These are phyloP conservation scores for Tachuris rubrigastra DNA, from an alignment of 2,113 vertebrate genomes.

Conservation along the genomic window DNA sequence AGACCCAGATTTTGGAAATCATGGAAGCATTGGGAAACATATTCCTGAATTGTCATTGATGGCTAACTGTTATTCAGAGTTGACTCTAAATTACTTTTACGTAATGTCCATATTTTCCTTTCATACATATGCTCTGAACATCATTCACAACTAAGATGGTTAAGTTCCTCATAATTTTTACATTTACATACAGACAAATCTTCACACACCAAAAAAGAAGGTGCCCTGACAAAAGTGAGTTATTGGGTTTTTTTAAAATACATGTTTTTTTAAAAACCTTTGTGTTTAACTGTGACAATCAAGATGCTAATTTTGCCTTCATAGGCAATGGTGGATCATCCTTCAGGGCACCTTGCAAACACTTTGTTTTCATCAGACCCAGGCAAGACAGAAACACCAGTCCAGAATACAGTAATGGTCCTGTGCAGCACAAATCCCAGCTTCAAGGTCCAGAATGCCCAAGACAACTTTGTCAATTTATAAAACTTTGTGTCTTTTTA, in stretches of 20 bases:
- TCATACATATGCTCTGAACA: neutral
- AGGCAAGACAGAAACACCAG: neutral
- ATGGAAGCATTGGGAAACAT: neutral
- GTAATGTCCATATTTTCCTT: neutral
- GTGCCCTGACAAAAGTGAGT: neutral
- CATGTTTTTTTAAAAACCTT: neutral
- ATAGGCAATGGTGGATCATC: neutral
- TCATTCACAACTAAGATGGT: neutral
- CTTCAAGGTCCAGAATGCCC: neutral
- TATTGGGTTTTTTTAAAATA: neutral
- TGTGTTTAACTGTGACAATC: neutral
- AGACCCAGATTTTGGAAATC: neutral
- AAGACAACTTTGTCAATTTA: neutral
- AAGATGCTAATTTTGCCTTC: neutral
- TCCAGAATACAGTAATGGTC: neutral
- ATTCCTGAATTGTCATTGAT: neutral
- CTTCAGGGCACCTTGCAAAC: neutral
- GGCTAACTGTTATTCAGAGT: neutral
- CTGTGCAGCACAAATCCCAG: neutral
- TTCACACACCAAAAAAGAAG: neutral
- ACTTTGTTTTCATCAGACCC: neutral
- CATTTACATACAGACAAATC: neutral
- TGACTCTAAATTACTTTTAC: neutral
- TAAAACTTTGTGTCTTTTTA: neutral
- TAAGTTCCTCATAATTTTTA: neutral